Evolutionary conservation across 2,888 invertebrate genomes (phyloP).

Genomic region (Scaptomyza tumidula): DNA sequence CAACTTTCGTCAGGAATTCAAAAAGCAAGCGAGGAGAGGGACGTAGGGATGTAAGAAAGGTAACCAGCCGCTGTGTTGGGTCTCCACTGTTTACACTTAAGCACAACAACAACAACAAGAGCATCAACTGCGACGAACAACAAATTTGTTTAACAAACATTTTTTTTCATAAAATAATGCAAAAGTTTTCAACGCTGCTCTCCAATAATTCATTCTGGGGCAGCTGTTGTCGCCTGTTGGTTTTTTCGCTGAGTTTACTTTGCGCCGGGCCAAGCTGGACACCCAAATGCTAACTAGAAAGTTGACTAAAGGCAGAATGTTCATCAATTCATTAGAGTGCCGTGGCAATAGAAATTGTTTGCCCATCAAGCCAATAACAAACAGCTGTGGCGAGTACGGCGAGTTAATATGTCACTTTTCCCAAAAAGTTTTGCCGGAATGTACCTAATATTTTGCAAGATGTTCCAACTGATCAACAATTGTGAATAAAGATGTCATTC

Average conservation of each 20-base stretch:
- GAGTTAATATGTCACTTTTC: slow-evolving; percentile 58
- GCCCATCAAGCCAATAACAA: slow-evolving; percentile 53
- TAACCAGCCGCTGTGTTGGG: slow-evolving; percentile 34
- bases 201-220: slow-evolving; percentile 56
- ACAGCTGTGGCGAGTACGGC: slow-evolving; percentile 44
- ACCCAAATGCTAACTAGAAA: slow-evolving; percentile 36
- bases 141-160: slow-evolving; percentile 78
- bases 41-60: background rate
- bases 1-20: slow-evolving; percentile 58
- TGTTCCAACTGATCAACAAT: background rate
- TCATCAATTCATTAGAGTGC: slow-evolving; percentile 66
- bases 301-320: slow-evolving; percentile 43
- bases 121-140: slow-evolving; percentile 47
- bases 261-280: slow-evolving; percentile 5
- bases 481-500: background rate
- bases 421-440: slow-evolving; percentile 28
- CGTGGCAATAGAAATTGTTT: slow-evolving; percentile 60
- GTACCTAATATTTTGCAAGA: slow-evolving; percentile 14
- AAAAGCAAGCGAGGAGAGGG: background rate
- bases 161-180: slow-evolving; percentile 77
- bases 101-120: slow-evolving; percentile 20
- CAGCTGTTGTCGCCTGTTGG: slow-evolving; percentile 61
- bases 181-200: slow-evolving; percentile 57
- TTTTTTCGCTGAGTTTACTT: slow-evolving; percentile 26
- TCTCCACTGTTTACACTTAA: slow-evolving; percentile 62